phyloP scores from a whole-genome alignment of 1,140 invertebrate species.

The Pseudachorutes palmiensis region DNA sequence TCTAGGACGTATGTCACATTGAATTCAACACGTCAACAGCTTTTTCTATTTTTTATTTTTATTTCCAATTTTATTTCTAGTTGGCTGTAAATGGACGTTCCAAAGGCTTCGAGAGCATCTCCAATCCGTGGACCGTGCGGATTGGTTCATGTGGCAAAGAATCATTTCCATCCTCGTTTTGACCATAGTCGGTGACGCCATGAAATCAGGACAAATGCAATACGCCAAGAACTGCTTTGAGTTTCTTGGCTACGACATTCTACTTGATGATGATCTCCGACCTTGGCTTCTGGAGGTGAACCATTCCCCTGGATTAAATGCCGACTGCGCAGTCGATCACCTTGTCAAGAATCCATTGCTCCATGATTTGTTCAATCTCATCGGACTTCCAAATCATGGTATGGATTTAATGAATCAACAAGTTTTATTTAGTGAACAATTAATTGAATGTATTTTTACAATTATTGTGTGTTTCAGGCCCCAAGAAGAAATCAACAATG shows the following conservation, averaged over 20 bases:
- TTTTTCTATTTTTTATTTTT: no score
- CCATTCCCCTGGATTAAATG: slow-evolving; percentile 68
- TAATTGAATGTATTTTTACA: neutral
- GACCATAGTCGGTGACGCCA: slow-evolving; percentile 48
- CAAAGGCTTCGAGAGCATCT: slow-evolving; percentile 69
- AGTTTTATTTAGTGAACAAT: neutral
- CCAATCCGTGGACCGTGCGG: slow-evolving; percentile 51
- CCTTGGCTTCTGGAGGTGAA: slow-evolving; percentile 88
- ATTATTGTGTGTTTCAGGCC: neutral
- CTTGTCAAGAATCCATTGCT: slow-evolving; percentile 73
- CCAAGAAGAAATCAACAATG: slow-evolving; percentile 1
- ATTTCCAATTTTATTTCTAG: no score
- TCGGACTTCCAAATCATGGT: slow-evolving; percentile 55
- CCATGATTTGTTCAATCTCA: slow-evolving; percentile 73
- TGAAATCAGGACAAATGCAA: neutral
- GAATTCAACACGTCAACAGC: no score
- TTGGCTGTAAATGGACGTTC: slow-evolving; percentile 70
- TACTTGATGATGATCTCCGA: slow-evolving; percentile 72
- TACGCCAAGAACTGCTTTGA: slow-evolving; percentile 67
- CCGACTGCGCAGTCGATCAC: slow-evolving; percentile 69
- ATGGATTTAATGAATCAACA: neutral
- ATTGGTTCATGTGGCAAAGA: slow-evolving; percentile 71
- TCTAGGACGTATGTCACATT: no score
- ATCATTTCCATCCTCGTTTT: slow-evolving; percentile 64
- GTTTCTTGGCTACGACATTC: slow-evolving; percentile 84